Evolutionary conservation across 1,140 invertebrate species (phyloP).

Genomic region (Argopecten irradians): DNA sequence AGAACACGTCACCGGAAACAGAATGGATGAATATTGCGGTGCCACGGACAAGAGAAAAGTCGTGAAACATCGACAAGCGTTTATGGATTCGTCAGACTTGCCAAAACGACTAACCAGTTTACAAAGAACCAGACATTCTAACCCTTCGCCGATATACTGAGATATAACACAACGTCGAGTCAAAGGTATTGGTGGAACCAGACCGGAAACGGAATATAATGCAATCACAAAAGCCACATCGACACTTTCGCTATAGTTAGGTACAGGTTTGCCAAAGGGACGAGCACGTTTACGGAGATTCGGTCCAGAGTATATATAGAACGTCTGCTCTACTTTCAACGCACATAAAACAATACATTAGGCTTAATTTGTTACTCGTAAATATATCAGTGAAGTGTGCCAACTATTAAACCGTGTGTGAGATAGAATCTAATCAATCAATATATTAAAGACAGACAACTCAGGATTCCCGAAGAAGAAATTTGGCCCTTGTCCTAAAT

Average conservation of each 20-base stretch:
- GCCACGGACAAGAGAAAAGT: no score
- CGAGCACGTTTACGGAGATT: neutral
- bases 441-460: neutral
- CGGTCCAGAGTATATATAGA: neutral
- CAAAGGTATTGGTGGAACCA: no score
- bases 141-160: no score
- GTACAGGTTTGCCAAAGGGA: neutral
- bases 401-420: neutral
- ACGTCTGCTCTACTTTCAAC: neutral
- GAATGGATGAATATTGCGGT: no score
- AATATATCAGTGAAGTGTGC: neutral
- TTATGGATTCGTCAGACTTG: no score
- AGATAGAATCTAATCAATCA: conserved; percentile 1
- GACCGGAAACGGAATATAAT: neutral
- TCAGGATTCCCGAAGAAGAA: neutral
- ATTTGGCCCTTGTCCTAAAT: neutral
- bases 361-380: neutral
- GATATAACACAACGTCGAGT: no score
- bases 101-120: no score
- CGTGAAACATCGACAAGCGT: no score
- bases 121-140: no score
- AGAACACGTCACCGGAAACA: no score
- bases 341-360: neutral
- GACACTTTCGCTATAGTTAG: neutral
- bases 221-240: neutral